These are phyloP conservation scores for Pituophis catenifer DNA, from an alignment of 2,113 vertebrate species.

Conservation along the genomic window DNA sequence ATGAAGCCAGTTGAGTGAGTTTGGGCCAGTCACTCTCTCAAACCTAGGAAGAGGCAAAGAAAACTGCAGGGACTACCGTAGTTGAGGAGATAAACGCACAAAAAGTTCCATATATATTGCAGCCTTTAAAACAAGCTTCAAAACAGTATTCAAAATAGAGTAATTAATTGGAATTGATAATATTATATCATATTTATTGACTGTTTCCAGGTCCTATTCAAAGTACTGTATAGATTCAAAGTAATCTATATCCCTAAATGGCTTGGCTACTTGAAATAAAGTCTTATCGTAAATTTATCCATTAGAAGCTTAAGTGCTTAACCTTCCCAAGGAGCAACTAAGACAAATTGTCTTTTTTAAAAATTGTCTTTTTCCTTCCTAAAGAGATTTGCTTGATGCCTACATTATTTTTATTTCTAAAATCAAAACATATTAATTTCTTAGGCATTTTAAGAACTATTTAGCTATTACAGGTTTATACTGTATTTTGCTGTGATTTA, in stretches of 20 bases:
- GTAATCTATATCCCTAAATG: background rate
- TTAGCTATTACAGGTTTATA: background rate
- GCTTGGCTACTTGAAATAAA: background rate
- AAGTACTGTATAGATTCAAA: too few species aligned
- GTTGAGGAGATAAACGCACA: background rate
- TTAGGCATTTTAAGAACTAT: background rate
- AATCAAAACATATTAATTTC: background rate
- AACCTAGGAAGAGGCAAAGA: background rate
- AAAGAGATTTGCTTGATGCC: background rate
- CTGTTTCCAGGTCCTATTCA: background rate
- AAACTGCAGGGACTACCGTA: background rate
- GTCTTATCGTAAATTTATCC: background rate
- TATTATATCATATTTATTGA: background rate
- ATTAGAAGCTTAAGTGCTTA: background rate
- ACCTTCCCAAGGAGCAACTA: background rate
- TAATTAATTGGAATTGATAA: background rate
- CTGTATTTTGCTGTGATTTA: background rate
- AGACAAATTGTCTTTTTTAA: background rate
- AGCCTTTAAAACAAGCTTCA: background rate
- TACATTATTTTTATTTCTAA: background rate
- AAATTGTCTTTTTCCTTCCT: background rate
- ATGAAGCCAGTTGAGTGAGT: background rate
- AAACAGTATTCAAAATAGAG: background rate
- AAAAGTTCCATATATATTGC: background rate
- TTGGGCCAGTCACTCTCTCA: background rate